These are phyloP conservation scores for Helleia helle DNA, from an alignment of 2,888 invertebrate species.

Conservation along the genomic window DNA sequence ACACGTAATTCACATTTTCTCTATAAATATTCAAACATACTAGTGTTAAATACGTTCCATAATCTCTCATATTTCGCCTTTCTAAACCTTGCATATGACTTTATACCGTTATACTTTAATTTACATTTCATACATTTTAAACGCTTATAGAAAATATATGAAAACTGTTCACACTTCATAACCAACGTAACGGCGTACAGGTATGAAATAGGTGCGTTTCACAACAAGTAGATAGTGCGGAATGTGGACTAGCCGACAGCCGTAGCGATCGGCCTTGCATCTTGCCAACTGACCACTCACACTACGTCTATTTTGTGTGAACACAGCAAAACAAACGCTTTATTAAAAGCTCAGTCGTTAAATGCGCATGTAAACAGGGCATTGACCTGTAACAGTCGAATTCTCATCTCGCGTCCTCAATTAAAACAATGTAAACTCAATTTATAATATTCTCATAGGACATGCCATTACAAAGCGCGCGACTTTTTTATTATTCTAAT, in stretches of 20 bases:
- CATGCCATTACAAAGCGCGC: neutral
- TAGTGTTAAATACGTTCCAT: too few relatives aligned
- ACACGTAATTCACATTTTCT: neutral
- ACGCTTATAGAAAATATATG: neutral
- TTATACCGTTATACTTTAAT: neutral
- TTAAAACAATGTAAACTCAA: slow-evolving; percentile 18
- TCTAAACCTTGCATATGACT: neutral
- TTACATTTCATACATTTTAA: neutral
- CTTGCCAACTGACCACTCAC: slow-evolving; percentile 65
- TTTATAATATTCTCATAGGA: slow-evolving; percentile 3
- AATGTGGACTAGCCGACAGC: slow-evolving; percentile 55
- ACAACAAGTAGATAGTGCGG: slow-evolving; percentile 57
- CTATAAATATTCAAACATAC: neutral
- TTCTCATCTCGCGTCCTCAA: slow-evolving; percentile 18
- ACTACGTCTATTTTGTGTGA: slow-evolving; percentile 21
- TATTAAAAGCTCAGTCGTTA: slow-evolving; percentile 13
- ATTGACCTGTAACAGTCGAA: slow-evolving; percentile 22
- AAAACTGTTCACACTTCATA: slow-evolving; percentile 2
- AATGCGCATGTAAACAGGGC: slow-evolving; percentile 18
- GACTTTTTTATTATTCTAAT: neutral
- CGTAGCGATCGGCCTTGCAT: slow-evolving; percentile 57
- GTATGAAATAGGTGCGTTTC: slow-evolving; percentile 58
- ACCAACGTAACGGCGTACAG: slow-evolving; percentile 22
- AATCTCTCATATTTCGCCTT: neutral
- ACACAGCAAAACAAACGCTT: slow-evolving; percentile 19